A percentile compares a stretch with the other conserved stretches of the same genome.
These are phyloP conservation scores for Tragelaphus imberbis DNA, from an alignment of 2,113 vertebrate genomes.

Conservation along the genomic window DNA sequence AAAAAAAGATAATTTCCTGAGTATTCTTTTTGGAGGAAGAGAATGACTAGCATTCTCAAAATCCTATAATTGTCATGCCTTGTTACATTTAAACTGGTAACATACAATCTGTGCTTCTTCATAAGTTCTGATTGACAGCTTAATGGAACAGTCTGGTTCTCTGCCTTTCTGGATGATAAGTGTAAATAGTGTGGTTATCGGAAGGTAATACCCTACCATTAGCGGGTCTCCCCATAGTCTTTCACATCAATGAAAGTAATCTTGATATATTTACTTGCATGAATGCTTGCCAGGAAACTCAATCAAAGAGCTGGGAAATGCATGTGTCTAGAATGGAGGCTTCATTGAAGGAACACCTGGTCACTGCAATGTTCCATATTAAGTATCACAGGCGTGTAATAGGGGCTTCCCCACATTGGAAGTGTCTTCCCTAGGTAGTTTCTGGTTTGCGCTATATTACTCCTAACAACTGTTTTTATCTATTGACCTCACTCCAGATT, in stretches of 20 bases:
- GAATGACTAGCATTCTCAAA: constrained; percentile 20
- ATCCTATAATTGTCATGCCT: constrained; percentile 24
- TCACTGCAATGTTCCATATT: background rate
- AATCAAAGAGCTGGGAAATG: background rate
- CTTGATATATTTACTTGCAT: constrained; percentile 11
- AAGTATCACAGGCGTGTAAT: background rate
- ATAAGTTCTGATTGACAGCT: constrained; percentile 29
- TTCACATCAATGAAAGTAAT: constrained; percentile 2
- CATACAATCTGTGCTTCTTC: constrained; percentile 27
- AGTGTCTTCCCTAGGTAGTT: background rate
- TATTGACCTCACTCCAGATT: background rate
- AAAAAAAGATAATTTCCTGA: background rate
- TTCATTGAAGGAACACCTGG: background rate
- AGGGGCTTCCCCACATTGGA: no score
- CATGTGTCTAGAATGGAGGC: background rate
- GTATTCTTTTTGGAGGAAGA: constrained; percentile 6
- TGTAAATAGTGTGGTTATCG: constrained; percentile 19
- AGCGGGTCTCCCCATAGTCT: background rate
- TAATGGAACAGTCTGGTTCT: constrained; percentile 28
- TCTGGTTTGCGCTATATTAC: background rate
- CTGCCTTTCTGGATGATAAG: constrained; percentile 38
- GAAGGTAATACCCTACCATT: constrained; percentile 32
- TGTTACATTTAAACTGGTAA: constrained; percentile 28
- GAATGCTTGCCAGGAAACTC: constrained; percentile 3
- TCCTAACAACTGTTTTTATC: background rate